A percentile compares a stretch with the other conserved stretches of the same genome.
phyloP scores from a whole-genome alignment of 2,888 invertebrate genomes.

The Acanthosepion pharaonis region DNA sequence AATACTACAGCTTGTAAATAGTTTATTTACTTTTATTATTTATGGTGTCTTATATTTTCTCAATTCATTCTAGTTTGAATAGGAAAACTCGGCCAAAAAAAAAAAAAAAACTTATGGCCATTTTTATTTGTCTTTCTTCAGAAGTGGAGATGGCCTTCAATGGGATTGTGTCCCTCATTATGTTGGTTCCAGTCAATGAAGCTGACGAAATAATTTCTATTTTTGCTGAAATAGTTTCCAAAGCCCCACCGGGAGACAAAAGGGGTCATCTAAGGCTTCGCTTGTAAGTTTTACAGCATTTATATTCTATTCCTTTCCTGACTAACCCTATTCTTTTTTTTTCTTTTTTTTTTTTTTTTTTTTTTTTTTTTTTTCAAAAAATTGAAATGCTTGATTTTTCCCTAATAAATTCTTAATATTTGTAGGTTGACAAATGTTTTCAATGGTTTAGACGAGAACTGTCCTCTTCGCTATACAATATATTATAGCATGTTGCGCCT shows the following conservation, averaged over 20 bases:
- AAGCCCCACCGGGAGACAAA: constrained; percentile 83
- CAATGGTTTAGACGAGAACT: constrained; percentile 89
- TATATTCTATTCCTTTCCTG: no score
- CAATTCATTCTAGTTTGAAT: no score
- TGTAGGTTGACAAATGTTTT: constrained; percentile 90
- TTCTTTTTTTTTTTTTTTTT: no score
- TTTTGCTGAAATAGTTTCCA: constrained; percentile 92
- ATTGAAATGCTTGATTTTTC: background rate
- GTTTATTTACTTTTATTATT: no score
- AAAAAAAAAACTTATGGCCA: no score
- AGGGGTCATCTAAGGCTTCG: constrained; percentile 82
- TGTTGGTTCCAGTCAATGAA: constrained; percentile 87
- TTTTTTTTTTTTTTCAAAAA: no score
- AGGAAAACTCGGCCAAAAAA: no score
- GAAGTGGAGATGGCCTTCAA: constrained; percentile 95
- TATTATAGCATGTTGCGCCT: constrained; percentile 93
- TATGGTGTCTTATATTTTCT: no score
- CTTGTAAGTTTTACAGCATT: constrained; percentile 81
- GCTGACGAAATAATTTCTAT: constrained; percentile 91
- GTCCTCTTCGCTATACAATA: constrained; percentile 90
- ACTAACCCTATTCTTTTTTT: no score
- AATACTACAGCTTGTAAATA: no score
- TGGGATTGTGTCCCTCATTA: constrained; percentile 96
- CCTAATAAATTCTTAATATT: background rate
- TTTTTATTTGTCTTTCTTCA: constrained; percentile 53